Percentiles rank a stretch among this genome's conserved stretches.
These are phyloP conservation scores for Acleris sparsana DNA, from an alignment of 2,888 invertebrate genomes.

Conservation along the genomic window DNA sequence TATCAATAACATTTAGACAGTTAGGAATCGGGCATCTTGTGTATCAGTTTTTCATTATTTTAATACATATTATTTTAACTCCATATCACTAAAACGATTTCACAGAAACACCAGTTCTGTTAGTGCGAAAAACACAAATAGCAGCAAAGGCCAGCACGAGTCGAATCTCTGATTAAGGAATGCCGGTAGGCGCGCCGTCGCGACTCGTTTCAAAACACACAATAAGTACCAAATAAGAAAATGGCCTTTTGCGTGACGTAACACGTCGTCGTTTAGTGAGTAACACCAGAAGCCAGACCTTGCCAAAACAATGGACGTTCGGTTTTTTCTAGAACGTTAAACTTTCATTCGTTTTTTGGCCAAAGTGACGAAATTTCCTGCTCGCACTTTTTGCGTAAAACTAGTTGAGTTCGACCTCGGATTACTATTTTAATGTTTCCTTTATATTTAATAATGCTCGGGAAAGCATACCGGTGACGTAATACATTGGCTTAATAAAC, in stretches of 20 bases:
- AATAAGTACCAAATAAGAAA: not conserved
- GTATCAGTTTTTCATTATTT: too few relatives aligned
- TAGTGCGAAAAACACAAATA: not conserved
- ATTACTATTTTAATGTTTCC: slow-evolving; percentile 12
- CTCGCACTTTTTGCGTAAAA: slow-evolving; percentile 21
- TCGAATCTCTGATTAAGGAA: slow-evolving; percentile 6
- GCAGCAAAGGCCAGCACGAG: not conserved
- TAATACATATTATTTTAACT: too few relatives aligned
- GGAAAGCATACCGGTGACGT: slow-evolving; percentile 31
- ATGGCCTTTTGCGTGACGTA: not conserved
- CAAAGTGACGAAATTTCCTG: slow-evolving; percentile 29
- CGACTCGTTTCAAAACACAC: slow-evolving; percentile 3
- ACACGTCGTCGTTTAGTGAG: not conserved
- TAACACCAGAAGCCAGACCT: slow-evolving; percentile 9
- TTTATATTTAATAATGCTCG: slow-evolving; percentile 18
- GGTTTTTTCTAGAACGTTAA: slow-evolving; percentile 18
- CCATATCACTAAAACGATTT: too few relatives aligned
- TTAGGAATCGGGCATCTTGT: too few relatives aligned
- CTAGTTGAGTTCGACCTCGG: slow-evolving; percentile 30
- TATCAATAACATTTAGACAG: too few relatives aligned
- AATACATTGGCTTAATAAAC: slow-evolving; percentile 17
- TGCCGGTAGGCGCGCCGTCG: not conserved
- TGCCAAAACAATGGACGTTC: slow-evolving; percentile 9
- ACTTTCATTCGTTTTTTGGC: slow-evolving; percentile 26
- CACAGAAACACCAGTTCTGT: too few relatives aligned